Percentiles rank a stretch among this genome's conserved stretches.
These are phyloP conservation scores for Calliphora vicina DNA, from an alignment of 1,140 invertebrate species.

Conservation along the genomic window DNA sequence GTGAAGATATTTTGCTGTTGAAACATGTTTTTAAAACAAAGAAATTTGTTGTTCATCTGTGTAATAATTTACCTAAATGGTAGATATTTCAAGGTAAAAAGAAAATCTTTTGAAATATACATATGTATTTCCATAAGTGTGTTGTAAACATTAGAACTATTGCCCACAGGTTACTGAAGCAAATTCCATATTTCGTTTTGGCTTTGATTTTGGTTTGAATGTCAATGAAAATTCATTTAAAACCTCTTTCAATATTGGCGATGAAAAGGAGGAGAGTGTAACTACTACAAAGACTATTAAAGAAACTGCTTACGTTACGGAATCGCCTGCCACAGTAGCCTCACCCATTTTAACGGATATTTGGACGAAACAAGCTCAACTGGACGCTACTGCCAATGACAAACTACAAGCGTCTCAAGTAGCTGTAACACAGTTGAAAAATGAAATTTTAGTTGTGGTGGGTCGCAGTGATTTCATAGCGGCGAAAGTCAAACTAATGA, in stretches of 20 bases:
- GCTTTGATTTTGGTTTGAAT: slow-evolving; percentile 29
- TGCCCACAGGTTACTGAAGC: background rate
- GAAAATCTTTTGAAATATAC: too few species aligned
- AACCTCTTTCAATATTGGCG: background rate
- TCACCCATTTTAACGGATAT: slow-evolving; percentile 12
- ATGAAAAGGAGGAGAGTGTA: background rate
- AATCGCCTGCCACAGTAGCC: background rate
- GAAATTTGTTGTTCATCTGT: background rate
- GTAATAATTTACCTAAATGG: background rate
- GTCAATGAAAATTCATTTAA: background rate
- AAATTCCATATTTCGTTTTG: slow-evolving; percentile 31
- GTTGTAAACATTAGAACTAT: background rate
- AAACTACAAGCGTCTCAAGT: slow-evolving; percentile 19
- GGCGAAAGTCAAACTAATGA: slow-evolving; percentile 45
- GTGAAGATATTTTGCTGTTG: background rate
- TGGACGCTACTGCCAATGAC: background rate
- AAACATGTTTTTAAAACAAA: background rate
- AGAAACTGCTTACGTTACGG: background rate
- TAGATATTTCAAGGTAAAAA: background rate
- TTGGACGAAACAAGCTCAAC: slow-evolving; percentile 10
- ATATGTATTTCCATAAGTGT: background rate
- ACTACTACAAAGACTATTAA: background rate
- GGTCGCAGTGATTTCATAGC: slow-evolving; percentile 52
- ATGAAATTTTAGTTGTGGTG: slow-evolving; percentile 46
- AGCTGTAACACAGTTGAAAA: slow-evolving; percentile 39